Conservation (phyloP, 2,113 vertebrate species). For the Cyanoliseus patagonus region DNA sequence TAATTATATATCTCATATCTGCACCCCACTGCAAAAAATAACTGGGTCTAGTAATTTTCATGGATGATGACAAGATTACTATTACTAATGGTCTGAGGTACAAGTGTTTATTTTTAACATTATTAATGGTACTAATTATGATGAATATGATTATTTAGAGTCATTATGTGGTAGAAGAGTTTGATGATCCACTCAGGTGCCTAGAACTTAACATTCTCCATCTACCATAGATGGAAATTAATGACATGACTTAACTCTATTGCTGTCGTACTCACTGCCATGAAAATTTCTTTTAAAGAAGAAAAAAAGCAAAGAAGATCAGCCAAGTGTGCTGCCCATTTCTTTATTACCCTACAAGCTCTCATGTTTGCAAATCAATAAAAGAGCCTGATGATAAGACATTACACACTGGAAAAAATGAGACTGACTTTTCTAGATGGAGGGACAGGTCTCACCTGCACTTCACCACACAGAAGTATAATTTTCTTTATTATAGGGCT, state of each 20-base stretch:
- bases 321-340: constrained; percentile 9
- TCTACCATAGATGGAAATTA: constrained; percentile 66
- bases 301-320: neutral
- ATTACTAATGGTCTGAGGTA: constrained; percentile 69
- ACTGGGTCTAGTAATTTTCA: constrained; percentile 63
- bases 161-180: constrained; percentile 54
- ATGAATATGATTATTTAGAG: constrained; percentile 70
- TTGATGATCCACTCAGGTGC: constrained; percentile 61
- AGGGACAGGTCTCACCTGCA: neutral
- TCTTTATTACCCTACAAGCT: neutral
- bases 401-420: neutral
- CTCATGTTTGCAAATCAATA: neutral
- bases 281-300: constrained; percentile 53
- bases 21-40: constrained; percentile 69
- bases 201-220: constrained; percentile 62
- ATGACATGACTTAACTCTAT: constrained; percentile 49
- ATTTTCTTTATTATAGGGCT: neutral
- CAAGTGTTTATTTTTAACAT: constrained; percentile 72
- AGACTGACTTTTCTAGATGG: neutral
- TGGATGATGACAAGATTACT: constrained; percentile 67
- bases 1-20: constrained; percentile 74
- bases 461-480: neutral
- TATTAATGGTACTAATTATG: constrained; percentile 68
- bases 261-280: neutral
- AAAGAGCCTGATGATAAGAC: neutral